Percentiles rank a stretch among this genome's conserved stretches.
Evolutionary conservation across 1,140 invertebrate species (phyloP).

Genomic region (Zeugodacus cucurbitae): DNA sequence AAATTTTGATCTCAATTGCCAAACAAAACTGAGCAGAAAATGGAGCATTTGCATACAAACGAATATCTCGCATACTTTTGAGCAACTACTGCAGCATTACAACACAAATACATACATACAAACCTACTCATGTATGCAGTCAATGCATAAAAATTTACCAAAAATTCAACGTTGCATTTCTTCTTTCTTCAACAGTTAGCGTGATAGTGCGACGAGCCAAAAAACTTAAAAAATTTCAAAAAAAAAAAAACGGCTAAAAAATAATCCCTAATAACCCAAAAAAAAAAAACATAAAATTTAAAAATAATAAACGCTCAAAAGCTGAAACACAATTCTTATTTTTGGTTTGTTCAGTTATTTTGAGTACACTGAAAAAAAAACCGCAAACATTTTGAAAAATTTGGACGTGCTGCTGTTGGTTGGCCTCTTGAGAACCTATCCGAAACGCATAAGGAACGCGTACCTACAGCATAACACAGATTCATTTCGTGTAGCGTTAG

Average conservation of each 20-base stretch:
- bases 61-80: neutral
- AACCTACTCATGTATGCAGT: neutral
- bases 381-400: neutral
- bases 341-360: neutral
- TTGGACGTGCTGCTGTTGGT: neutral
- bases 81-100: neutral
- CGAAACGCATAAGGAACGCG: slow-evolving; percentile 16
- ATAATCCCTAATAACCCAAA: slow-evolving; percentile 17
- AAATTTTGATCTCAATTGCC: no score
- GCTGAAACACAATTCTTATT: neutral
- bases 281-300: neutral
- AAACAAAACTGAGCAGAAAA: no score
- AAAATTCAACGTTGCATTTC: slow-evolving; percentile 9
- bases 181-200: slow-evolving; percentile 17
- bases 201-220: slow-evolving; percentile 16
- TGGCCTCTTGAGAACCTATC: neutral
- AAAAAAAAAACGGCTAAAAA: slow-evolving; percentile 34
- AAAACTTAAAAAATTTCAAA: slow-evolving; percentile 22
- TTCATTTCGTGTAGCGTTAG: no score
- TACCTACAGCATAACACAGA: neutral
- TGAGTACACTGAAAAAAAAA: neutral
- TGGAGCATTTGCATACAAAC: neutral
- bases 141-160: neutral
- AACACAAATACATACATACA: neutral
- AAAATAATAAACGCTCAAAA: neutral